These are phyloP conservation scores for Danaus melanippus DNA, from an alignment of 1,140 invertebrate species.

Conservation along the genomic window DNA sequence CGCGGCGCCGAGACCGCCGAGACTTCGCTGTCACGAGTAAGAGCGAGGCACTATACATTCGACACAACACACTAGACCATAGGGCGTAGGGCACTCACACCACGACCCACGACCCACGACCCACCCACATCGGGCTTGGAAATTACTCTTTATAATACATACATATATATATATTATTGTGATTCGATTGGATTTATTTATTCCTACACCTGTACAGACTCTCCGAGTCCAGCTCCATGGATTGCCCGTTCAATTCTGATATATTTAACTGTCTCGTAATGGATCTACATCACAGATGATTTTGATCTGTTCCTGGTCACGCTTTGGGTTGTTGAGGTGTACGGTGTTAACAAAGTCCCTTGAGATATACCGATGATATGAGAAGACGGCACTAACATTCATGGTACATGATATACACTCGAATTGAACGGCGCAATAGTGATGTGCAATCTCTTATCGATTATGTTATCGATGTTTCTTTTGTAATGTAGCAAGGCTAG, in stretches of 20 bases:
- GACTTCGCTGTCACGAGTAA: slow-evolving; percentile 81
- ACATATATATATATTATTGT: neutral
- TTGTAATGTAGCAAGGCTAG: slow-evolving; percentile 15
- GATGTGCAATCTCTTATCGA: slow-evolving; percentile 40
- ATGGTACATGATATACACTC: slow-evolving; percentile 6
- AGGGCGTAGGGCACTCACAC: slow-evolving; percentile 27
- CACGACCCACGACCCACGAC: too few relatives aligned
- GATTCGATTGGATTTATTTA: too few relatives aligned
- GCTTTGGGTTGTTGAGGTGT: slow-evolving; percentile 1
- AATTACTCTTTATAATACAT: slow-evolving; percentile 2
- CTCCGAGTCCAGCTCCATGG: too few relatives aligned
- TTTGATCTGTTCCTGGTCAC: slow-evolving; percentile 3
- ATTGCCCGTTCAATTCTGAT: too few relatives aligned
- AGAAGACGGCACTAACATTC: too few relatives aligned
- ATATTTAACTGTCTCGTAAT: neutral
- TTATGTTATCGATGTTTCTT: slow-evolving; percentile 32
- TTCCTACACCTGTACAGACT: too few relatives aligned
- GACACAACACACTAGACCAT: slow-evolving; percentile 21
- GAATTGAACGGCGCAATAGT: slow-evolving; percentile 20
- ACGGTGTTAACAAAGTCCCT: slow-evolving; percentile 5
- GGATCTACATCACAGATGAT: slow-evolving; percentile 1
- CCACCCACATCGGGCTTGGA: slow-evolving; percentile 22
- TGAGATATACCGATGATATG: too few relatives aligned
- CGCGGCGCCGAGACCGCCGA: slow-evolving; percentile 79
- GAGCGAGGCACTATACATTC: slow-evolving; percentile 58